Base-by-base conservation (phyloP, 2,888 invertebrate genomes). In the Margaritifera margaritifera region DNA sequence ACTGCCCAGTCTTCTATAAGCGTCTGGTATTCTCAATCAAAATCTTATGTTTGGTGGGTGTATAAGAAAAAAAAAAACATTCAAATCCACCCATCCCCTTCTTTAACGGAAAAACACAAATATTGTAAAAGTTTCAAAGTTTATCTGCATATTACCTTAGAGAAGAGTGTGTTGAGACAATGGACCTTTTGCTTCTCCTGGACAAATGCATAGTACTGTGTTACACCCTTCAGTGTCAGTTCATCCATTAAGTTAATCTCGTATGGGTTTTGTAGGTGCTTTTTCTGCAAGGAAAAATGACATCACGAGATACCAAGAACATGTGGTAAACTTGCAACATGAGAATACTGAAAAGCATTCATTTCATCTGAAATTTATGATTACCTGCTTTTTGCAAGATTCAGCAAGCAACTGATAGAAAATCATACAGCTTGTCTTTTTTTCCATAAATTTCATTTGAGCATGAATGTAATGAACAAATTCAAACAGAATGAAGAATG, bases 231-330 rank as follows among this genome's bases (percentile, higher is more conserved):
- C 78, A 99, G 92, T 78, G 99, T 99, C 87, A 99, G 92, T 91
- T 99, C 99, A 89, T 99, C 99, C 99, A 99, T 99, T 89, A 99
- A 93, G 91, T 99, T 99, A 87, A 99, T 99, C 92, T 99, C 99
- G 90, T 99, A 98, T n/a, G 99, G 98, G 74, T 89, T 90, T 88
- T 94, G 93, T 91, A 99, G 93, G 90, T 99, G 97, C 91, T 98
- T 98, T 90, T 95, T 95, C 92, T 92, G 83, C 27, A 86, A 86
- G 66, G 24, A 52, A 57, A 54, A 61, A 66, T n/a, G 24, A 42
- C 15, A 51, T 56, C 6, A 19, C 1, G 31, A 31, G 31, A 31
- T 31, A 8, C 8, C 31, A 42, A 42, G 42, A n/a, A 18, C 19
- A 19, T 52, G 50, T 18, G 57, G 42, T 42, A 42, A 11, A 42